Percentiles rank a stretch among this genome's conserved stretches.
Evolutionary conservation across 2,888 invertebrate species (phyloP).

Genomic region (Physocephala rufipes): DNA sequence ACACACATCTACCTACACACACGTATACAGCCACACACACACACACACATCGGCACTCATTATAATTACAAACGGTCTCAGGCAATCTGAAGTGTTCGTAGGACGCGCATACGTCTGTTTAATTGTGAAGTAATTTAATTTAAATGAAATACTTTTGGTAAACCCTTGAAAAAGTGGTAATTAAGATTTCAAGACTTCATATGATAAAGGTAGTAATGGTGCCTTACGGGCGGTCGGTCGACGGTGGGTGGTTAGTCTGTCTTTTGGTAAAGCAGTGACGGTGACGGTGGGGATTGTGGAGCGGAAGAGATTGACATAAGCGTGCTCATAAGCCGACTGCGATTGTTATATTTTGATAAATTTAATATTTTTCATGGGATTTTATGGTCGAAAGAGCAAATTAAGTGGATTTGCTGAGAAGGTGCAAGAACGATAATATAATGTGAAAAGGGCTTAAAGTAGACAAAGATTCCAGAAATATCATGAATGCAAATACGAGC

Average conservation of each 20-base stretch:
- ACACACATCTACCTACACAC: slow-evolving; percentile 3
- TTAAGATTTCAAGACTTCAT: slow-evolving; percentile 26
- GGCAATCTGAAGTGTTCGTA: slow-evolving; percentile 27
- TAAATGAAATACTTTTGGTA: slow-evolving; percentile 37
- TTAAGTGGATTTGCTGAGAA: slow-evolving; percentile 8
- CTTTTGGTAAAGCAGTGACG: too few relatives aligned
- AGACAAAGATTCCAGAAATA: too few relatives aligned
- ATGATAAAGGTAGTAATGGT: not conserved
- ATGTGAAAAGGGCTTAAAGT: too few relatives aligned
- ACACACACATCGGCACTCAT: not conserved
- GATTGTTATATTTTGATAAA: slow-evolving; percentile 41
- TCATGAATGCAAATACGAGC: too few relatives aligned
- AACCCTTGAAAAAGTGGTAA: slow-evolving; percentile 34
- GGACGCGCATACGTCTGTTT: slow-evolving; percentile 34
- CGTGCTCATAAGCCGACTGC: too few relatives aligned
- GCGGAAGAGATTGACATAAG: too few relatives aligned
- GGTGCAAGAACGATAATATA: not conserved
- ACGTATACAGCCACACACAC: slow-evolving; percentile 6
- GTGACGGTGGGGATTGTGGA: slow-evolving; percentile 7
- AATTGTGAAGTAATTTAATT: slow-evolving; percentile 41
- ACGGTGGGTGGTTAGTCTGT: not conserved
- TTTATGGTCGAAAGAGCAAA: slow-evolving; percentile 15
- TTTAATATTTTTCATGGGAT: slow-evolving; percentile 38
- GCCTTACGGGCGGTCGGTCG: not conserved
- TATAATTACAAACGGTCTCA: not conserved